Evolutionary conservation across 2,888 invertebrate species (phyloP), one percentile per base, ranked within the genome.

Genomic region (Andricus quercusramuli): DNA sequence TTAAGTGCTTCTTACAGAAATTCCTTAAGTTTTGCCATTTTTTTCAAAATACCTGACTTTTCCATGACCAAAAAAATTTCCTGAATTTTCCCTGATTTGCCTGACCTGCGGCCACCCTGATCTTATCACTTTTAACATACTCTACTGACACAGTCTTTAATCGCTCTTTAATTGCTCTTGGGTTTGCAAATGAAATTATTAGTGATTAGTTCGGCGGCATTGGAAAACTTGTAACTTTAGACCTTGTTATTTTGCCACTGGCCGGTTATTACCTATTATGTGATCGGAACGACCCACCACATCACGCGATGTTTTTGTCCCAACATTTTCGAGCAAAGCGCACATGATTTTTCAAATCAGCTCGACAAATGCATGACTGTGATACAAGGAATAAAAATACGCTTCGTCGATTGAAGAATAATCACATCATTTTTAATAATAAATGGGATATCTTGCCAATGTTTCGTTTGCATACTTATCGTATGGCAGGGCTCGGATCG

Each of bases 221-320:
- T 70, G 70, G 29, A 47, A 47, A 70, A 47, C 70, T 20, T 70
- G 47, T 47, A 70, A 70, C 70, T 51, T 70, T 70, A 70, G 47
- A 70, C 70, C 44, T 70, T 59, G 47, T 17, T 70, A 29, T 47
- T 70, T 70, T 70, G 25, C n/a, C 25, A 29, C 29, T 29, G 32
- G 51, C 56, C 51, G 4, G 32, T 74, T 74, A 74, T 74, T 74
- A 74, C 51, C 74, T 74, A 74, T 59, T 74, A 74, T 74, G 74
- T 56, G 74, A 74, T 74, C 20, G 29, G 11, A 51, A 20, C 25
- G 29, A 22, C 44, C 29, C 51, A 32, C 32, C 32, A 32, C 74
- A 25, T 56, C 74, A 74, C 74, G 74, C 74, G 20, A 74, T 74
- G 51, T 74, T 70, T 74, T 74, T 74, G 17, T 32, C 29, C 17